Evolutionary conservation across 1,140 invertebrate genomes (phyloP), one percentile per base, ranked within the genome.

Genomic region (Coelopa frigida): DNA sequence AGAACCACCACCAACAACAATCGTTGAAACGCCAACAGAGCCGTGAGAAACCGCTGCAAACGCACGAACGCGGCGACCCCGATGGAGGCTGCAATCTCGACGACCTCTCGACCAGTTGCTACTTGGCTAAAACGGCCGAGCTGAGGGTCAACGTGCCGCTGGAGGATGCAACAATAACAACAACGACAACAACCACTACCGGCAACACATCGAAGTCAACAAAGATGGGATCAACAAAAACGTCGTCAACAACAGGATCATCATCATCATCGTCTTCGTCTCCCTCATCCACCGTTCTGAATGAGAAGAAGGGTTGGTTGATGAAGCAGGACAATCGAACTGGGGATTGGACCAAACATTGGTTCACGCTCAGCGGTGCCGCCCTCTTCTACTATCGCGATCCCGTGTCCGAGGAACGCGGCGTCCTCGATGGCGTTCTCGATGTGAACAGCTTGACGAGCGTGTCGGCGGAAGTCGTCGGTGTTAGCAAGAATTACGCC

Each of bases 261-360:
- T n/a, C 42, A 4, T 49, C 50, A 14, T 14, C 27, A 14, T 29
- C 14, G 14, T 29, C 27, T n/a, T n/a, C n/a, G n/a, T n/a, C n/a
- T n/a, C n/a, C n/a, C n/a, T n/a, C n/a, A n/a, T n/a, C n/a, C 27
- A n/a, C n/a, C n/a, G n/a, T 10, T 29, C 73, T 90, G 12, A 87
- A 91, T 59, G 82, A 85, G 44, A 90, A 93, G 70, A 92, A 94
- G 69, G 92, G 92, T 8, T 96, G 91, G 91, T 76, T 95, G 3
- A 85, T 93, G 76, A 83, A 89, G 53, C 82, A 87, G 64, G 80
- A 78, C 17, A 69, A 76, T 21, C 83, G 82, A 33, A 67, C 83
- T 15, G 81, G 81, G 50, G 68, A 91, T 50, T 94, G 90, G 85
- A 82, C 81, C 47, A 90, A 94, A 59, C 84, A 94, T 59, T 98